Conservation (phyloP, 2,797 vertebrate genomes). For the Jordanella pulchra region DNA sequence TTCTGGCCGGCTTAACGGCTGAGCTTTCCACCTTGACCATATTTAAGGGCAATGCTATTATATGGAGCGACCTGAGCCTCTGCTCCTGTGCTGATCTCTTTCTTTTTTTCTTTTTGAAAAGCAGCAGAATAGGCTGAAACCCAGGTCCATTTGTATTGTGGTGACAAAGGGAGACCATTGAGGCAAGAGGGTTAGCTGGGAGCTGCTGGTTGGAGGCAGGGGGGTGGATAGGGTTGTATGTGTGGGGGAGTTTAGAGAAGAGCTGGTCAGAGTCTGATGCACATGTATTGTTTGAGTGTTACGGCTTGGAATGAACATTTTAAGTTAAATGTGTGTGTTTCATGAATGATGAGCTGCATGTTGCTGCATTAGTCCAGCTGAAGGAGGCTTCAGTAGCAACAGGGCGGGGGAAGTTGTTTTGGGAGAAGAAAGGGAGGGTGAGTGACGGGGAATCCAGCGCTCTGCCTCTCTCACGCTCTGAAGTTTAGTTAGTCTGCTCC, state of each 20-base stretch:
- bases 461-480: constrained; percentile 78
- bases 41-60: constrained; percentile 64
- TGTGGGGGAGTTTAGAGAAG: constrained; percentile 51
- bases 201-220: constrained; percentile 62
- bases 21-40: constrained; percentile 50
- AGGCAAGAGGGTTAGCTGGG: constrained; percentile 61
- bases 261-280: constrained; percentile 64
- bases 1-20: constrained; percentile 33
- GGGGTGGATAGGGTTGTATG: constrained; percentile 63
- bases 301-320: constrained; percentile 19
- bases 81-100: constrained; percentile 80
- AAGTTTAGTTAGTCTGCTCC: constrained; percentile 75
- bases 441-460: constrained; percentile 62
- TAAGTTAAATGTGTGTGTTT: constrained; percentile 61
- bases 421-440: constrained; percentile 47
- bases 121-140: constrained; percentile 84
- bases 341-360: constrained; percentile 73
- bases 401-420: constrained; percentile 68
- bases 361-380: constrained; percentile 80
- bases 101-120: constrained; percentile 79
- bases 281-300: constrained; percentile 59
- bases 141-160: constrained; percentile 80
- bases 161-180: constrained; percentile 78
- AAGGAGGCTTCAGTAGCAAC: constrained; percentile 66
- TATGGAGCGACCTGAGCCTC: constrained; percentile 68